Evolutionary conservation across 2,888 invertebrate species (phyloP).

Genomic region (Taphrorychus bicolor): DNA sequence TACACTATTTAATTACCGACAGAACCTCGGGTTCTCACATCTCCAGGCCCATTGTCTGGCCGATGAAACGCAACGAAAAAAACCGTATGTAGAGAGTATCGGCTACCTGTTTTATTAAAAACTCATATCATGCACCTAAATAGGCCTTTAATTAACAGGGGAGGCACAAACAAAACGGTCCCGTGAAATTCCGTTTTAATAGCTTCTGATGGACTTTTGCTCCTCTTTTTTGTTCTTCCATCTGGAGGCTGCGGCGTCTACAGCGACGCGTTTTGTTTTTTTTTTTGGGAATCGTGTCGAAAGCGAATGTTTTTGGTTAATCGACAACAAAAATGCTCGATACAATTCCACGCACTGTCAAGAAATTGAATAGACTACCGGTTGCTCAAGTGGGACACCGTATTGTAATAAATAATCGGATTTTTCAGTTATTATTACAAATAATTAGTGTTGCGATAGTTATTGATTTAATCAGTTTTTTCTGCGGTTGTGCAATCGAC

Average conservation of each 20-base stretch:
- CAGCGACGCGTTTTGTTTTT: not conserved
- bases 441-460: not conserved
- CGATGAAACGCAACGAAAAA: conserved; percentile 39
- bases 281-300: not conserved
- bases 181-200: conserved; percentile 49
- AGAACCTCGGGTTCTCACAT: not conserved
- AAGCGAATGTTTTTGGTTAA: not conserved
- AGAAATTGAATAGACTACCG: not conserved
- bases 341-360: conserved; percentile 4
- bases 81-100: conserved; percentile 12
- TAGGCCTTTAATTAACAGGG: conserved; percentile 37
- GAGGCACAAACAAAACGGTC: conserved; percentile 39
- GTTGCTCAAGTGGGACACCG: conserved; percentile 3
- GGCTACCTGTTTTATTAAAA: conserved; percentile 42
- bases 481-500: not conserved
- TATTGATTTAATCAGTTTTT: not conserved
- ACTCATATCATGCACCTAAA: conserved; percentile 42
- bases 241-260: not conserved
- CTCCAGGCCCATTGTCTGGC: conserved; percentile 34
- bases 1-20: not conserved
- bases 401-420: conserved; percentile 9
- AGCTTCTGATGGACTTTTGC: conserved; percentile 57
- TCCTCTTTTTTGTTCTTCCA: conserved; percentile 49
- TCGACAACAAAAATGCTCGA: not conserved
- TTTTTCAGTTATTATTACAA: conserved; percentile 11